phyloP scores from a whole-genome alignment of 1,140 invertebrate species.

The Aethina tumida region DNA sequence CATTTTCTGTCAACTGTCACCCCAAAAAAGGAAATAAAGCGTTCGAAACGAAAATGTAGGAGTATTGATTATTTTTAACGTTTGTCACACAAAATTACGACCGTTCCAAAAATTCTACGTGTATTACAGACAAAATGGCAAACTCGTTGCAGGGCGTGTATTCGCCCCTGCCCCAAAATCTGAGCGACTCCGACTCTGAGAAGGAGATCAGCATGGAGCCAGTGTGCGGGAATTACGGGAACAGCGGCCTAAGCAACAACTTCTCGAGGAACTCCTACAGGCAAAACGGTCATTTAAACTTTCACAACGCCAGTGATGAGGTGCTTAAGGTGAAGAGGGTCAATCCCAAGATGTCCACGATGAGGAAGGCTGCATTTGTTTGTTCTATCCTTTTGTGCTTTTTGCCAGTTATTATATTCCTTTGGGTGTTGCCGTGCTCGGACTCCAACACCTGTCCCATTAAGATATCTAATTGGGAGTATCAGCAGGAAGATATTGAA shows the following conservation, averaged over 20 bases:
- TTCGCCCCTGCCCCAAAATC: conserved; percentile 57
- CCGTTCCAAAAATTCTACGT: too few relatives aligned
- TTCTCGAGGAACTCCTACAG: conserved; percentile 15
- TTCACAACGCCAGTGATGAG: conserved; percentile 37
- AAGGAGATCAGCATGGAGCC: conserved; percentile 46
- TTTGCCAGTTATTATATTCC: conserved; percentile 57
- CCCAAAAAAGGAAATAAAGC: too few relatives aligned
- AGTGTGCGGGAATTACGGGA: conserved; percentile 28
- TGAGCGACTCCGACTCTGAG: conserved; percentile 64
- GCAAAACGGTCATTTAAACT: conserved; percentile 22
- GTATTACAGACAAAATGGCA: conserved; percentile 24
- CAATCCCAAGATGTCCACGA: conserved; percentile 47
- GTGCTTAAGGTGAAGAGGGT: conserved; percentile 46
- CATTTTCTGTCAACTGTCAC: too few relatives aligned
- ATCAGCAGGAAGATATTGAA: conserved; percentile 59
- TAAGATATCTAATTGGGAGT: conserved; percentile 56
- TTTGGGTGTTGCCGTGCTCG: conserved; percentile 64
- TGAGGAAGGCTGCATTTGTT: conserved; percentile 53
- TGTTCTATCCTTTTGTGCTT: conserved; percentile 59
- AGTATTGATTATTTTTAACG: too few relatives aligned
- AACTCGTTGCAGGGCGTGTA: conserved; percentile 43
- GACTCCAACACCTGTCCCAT: conserved; percentile 51
- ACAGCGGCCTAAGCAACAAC: conserved; percentile 19
- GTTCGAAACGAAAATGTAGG: too few relatives aligned
- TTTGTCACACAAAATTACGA: too few relatives aligned